A percentile compares a stretch with the other conserved stretches of the same genome.
Evolutionary conservation across 2,888 invertebrate genomes (phyloP).

Genomic region (Drosophila kambysellisi): DNA sequence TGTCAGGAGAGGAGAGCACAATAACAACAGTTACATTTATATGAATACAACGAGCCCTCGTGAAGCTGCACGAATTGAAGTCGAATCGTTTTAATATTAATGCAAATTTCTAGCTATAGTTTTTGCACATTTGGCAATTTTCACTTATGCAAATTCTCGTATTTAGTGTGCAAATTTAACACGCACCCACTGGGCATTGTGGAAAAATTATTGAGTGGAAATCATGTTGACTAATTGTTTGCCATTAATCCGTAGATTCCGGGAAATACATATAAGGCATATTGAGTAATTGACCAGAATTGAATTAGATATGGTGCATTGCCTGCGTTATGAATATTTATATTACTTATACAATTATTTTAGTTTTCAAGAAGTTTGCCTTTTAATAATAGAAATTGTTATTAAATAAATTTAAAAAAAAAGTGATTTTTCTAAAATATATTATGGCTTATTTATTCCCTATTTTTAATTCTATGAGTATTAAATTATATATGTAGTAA

Average conservation of each 20-base stretch:
- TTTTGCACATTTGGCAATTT: constrained; percentile 28
- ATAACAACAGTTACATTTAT: constrained; percentile 37
- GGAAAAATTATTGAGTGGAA: constrained; percentile 71
- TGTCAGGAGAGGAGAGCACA: constrained; percentile 11
- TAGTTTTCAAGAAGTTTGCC: neutral
- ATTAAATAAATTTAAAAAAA: neutral
- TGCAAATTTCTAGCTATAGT: constrained; percentile 36
- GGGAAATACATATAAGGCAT: constrained; percentile 15
- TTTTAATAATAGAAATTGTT: neutral
- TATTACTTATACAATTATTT: neutral
- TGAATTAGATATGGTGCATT: constrained; percentile 52
- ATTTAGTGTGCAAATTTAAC: constrained; percentile 28
- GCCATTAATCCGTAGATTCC: constrained; percentile 56
- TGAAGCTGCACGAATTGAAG: constrained; percentile 25
- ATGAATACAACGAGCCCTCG: constrained; percentile 12
- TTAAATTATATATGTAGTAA: neutral
- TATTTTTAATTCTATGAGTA: neutral
- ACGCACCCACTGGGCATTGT: constrained; percentile 43
- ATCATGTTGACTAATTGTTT: constrained; percentile 70
- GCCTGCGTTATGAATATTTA: constrained; percentile 21
- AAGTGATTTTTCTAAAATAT: neutral
- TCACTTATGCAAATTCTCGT: constrained; percentile 42
- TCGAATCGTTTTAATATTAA: constrained; percentile 24
- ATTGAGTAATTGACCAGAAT: constrained; percentile 42
- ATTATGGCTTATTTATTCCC: neutral